Percentiles rank a stretch among this genome's conserved stretches.
Conservation (phyloP, 2,888 invertebrate species). For the Lepidocyrtinus sp. region DNA sequence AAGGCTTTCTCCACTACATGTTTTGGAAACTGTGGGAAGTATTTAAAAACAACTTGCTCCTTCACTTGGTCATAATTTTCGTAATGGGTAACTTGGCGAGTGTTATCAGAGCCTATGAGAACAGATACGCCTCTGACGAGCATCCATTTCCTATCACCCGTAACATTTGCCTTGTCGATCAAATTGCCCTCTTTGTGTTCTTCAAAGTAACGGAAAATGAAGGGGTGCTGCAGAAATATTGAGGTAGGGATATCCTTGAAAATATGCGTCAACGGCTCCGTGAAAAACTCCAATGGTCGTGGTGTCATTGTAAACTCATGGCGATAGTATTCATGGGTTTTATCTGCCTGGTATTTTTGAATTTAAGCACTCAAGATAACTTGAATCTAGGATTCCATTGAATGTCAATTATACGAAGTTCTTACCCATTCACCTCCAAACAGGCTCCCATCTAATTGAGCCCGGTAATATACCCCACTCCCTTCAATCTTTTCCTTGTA, state of each 20-base stretch:
- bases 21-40: conserved; percentile 32
- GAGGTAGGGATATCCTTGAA: conserved; percentile 39
- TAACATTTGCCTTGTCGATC: conserved; percentile 18
- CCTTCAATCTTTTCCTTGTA: conserved; percentile 33
- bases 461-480: neutral
- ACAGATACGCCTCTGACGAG: conserved; percentile 43
- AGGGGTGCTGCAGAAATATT: conserved; percentile 49
- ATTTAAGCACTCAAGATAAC: no score
- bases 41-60: conserved; percentile 27
- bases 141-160: conserved; percentile 48
- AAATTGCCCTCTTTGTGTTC: conserved; percentile 30
- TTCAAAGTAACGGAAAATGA: conserved; percentile 56
- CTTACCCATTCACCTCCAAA: conserved; percentile 42
- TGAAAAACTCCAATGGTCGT: conserved; percentile 30
- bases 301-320: conserved; percentile 50
- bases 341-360: conserved; percentile 36
- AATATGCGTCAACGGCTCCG: conserved; percentile 17
- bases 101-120: conserved; percentile 31
- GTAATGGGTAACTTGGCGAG: conserved; percentile 25
- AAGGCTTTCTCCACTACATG: conserved; percentile 36
- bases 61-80: conserved; percentile 35
- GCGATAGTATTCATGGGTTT: conserved; percentile 16
- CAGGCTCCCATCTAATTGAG: conserved; percentile 50
- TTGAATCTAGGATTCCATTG: no score
- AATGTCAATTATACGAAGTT: neutral